Evolutionary conservation across 2,797 vertebrate genomes (phyloP), one percentile per base, ranked within the genome.

Genomic region (Mus minutoides): DNA sequence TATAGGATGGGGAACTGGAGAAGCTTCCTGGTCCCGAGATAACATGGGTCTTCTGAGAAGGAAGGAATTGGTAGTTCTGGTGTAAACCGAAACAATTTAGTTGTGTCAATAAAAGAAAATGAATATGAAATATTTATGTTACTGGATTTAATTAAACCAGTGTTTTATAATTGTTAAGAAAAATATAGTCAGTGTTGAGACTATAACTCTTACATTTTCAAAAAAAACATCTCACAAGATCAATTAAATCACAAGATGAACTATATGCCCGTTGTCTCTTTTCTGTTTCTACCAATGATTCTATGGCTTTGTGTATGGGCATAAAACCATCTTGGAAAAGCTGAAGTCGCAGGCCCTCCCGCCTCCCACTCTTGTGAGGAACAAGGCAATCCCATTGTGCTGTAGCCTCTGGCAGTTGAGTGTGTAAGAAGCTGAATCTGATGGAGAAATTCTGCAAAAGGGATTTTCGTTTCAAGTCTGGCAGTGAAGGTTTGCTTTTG

Each of bases 401-500:
- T 49, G 14, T 60, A 29, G 56, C 90, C 79, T 69, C 86, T 79
- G 86, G 92, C 83, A 94, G n/a, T 12, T n/a, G 79, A 56, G 22
- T 40, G 0, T 34, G 14, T 89, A 73, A 83, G 40, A 71, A 71
- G 69, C 89, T 11, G 71, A 82, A 87, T 79, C 37, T 43, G 89
- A 91, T 54, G 83, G 54, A 87, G 86, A 85, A 60, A 69, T 64
- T 77, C 58, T 82, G 22, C 91, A 94, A 49, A 86, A 83, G 43
- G 52, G 62, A 54, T 91, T 91, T 95, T 96, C 64, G 82, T 62
- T 52, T 62, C 52, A 69, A 90, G 76, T 76, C 84, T 17, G 17
- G 6, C 26, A 37, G 60, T 67, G 54, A 80, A 82, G 26, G 3
- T 46, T 80, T 83, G 49, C 54, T 92, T 77, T 54, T 75, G 46